Evolutionary conservation across 53 echinoderm and acorn worm species (phyloP).

Genomic region (Crossaster papposus): DNA sequence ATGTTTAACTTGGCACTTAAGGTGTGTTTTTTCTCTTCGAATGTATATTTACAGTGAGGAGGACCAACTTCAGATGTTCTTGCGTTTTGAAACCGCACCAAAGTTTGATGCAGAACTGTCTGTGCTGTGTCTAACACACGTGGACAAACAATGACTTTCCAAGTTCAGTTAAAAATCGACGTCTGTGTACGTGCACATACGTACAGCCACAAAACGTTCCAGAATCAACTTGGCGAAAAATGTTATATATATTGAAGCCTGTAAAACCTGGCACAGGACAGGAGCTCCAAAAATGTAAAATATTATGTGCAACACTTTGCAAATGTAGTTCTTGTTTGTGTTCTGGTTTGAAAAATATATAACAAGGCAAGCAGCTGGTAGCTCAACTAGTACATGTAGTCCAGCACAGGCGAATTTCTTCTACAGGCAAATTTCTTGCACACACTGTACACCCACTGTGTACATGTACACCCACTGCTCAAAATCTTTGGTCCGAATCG

Average conservation of each 20-base stretch:
- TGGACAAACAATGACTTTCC: background rate
- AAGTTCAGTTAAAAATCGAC: background rate
- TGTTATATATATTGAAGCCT: background rate
- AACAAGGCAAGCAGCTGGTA: background rate
- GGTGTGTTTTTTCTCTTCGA: background rate
- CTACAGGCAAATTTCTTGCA: background rate
- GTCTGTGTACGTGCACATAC: background rate
- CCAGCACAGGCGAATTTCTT: background rate
- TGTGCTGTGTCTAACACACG: background rate
- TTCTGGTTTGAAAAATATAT: background rate
- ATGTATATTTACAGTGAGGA: background rate
- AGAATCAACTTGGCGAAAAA: background rate
- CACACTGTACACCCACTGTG: background rate
- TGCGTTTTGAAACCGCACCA: background rate
- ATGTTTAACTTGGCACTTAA: background rate
- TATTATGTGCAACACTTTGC: too few relatives aligned
- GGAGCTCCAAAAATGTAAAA: background rate
- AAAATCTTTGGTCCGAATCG: background rate
- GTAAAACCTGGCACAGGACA: background rate
- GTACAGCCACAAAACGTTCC: background rate
- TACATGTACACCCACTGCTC: background rate
- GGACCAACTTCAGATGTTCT: background rate
- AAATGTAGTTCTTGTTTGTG: background rate
- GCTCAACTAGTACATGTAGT: background rate
- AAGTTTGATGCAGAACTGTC: background rate